Evolutionary conservation across 2,888 invertebrate species (phyloP).

Genomic region (Andrena trimmerana): DNA sequence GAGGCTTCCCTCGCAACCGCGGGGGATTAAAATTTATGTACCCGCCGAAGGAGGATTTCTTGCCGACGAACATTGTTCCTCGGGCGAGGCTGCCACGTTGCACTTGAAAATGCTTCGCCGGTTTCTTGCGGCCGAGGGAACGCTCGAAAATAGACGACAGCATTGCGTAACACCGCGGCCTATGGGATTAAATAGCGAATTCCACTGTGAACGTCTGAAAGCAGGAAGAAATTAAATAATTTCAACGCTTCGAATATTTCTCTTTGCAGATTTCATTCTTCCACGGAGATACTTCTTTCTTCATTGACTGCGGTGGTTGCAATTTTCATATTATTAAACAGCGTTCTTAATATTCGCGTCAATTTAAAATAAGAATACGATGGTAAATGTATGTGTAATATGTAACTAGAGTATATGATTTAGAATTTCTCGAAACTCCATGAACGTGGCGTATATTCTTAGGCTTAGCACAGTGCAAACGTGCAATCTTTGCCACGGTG

Average conservation of each 20-base stretch:
- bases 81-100: neutral
- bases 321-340: too few species aligned
- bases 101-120: neutral
- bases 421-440: neutral
- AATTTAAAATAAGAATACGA: too few species aligned
- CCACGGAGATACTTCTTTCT: neutral
- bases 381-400: too few species aligned
- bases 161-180: neutral
- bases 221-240: neutral
- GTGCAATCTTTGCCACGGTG: neutral
- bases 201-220: neutral
- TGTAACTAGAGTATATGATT: too few species aligned
- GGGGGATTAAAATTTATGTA: constrained; percentile 34
- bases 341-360: too few species aligned
- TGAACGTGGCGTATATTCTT: neutral
- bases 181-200: neutral
- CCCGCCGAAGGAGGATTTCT: neutral
- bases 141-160: neutral
- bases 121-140: neutral
- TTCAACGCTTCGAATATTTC: neutral
- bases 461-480: neutral
- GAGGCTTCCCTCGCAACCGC: constrained; percentile 45
- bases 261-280: too few species aligned
- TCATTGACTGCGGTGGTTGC: too few species aligned
- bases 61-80: neutral